Conservation (phyloP, 2,888 invertebrate species). For the Cyrtodaria siliqua region DNA sequence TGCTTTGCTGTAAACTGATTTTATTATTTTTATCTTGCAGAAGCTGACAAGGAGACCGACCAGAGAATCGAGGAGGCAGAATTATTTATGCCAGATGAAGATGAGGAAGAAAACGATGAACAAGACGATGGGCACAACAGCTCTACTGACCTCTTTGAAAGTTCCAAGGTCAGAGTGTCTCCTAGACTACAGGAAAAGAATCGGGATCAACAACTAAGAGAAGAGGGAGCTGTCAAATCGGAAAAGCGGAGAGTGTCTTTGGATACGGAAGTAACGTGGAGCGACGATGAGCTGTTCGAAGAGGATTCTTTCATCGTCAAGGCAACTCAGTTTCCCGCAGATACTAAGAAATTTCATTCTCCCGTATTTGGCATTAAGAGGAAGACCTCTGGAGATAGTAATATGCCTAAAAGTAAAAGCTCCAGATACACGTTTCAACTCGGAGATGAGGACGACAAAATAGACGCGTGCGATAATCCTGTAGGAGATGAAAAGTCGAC, state of each 20-base stretch:
- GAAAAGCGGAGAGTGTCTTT: neutral
- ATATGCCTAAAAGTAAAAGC: conserved; percentile 41
- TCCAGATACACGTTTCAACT: conserved; percentile 44
- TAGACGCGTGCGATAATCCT: neutral
- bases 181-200: conserved; percentile 3
- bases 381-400: conserved; percentile 32
- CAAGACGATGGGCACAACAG: conserved; percentile 20
- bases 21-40: too few species aligned
- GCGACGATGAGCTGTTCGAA: conserved; percentile 76
- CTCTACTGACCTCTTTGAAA: conserved; percentile 53
- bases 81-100: conserved; percentile 15
- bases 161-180: neutral
- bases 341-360: conserved; percentile 31
- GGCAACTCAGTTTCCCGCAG: conserved; percentile 68
- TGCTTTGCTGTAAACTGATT: too few species aligned
- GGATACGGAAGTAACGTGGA: conserved; percentile 63
- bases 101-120: neutral
- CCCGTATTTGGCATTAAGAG: conserved; percentile 52
- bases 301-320: conserved; percentile 73
- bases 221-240: neutral
- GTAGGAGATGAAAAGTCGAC: neutral
- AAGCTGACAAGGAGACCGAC: conserved; percentile 26
- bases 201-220: neutral
- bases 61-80: conserved; percentile 19
- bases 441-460: conserved; percentile 3